Evolutionary conservation across 2,797 vertebrate species (phyloP).

Genomic region (Aeoliscus strigatus): DNA sequence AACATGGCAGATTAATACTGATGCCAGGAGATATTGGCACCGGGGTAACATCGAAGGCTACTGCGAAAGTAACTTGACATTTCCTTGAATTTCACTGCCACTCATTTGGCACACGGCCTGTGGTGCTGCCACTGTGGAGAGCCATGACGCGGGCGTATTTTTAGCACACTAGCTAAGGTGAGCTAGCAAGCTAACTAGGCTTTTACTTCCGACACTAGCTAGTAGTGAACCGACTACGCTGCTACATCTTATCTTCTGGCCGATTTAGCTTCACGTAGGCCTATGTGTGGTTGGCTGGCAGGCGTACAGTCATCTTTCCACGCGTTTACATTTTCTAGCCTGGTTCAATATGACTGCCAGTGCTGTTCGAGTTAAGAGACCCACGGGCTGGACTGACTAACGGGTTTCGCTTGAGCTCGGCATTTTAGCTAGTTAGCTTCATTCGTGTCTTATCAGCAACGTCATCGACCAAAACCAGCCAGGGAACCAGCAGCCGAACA

Average conservation of each 20-base stretch:
- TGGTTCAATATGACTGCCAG: constrained; percentile 43
- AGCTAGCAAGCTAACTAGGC: constrained; percentile 69
- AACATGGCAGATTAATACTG: constrained; percentile 76
- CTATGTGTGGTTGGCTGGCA: constrained; percentile 45
- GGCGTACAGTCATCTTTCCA: constrained; percentile 61
- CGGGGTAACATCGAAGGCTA: constrained; percentile 69
- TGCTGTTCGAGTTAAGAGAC: constrained; percentile 43
- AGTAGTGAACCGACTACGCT: constrained; percentile 63
- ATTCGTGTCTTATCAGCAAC: constrained; percentile 36
- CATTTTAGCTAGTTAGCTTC: constrained; percentile 55
- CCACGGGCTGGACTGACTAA: constrained; percentile 44
- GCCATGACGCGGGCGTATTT: constrained; percentile 72
- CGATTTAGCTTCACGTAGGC: constrained; percentile 59
- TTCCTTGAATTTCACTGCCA: constrained; percentile 67
- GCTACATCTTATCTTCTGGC: constrained; percentile 76
- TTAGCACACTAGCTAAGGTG: constrained; percentile 71
- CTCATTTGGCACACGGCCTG: constrained; percentile 64
- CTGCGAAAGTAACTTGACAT: constrained; percentile 71
- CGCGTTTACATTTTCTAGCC: constrained; percentile 72
- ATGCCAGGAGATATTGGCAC: constrained; percentile 77
- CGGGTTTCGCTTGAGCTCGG: constrained; percentile 53
- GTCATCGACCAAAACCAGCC: constrained; percentile 18
- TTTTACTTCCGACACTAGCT: constrained; percentile 71
- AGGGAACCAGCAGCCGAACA: constrained; percentile 23
- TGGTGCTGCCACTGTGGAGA: constrained; percentile 62